Base-by-base conservation (phyloP, 2,797 vertebrate genomes). In the Sus cebifrons region DNA sequence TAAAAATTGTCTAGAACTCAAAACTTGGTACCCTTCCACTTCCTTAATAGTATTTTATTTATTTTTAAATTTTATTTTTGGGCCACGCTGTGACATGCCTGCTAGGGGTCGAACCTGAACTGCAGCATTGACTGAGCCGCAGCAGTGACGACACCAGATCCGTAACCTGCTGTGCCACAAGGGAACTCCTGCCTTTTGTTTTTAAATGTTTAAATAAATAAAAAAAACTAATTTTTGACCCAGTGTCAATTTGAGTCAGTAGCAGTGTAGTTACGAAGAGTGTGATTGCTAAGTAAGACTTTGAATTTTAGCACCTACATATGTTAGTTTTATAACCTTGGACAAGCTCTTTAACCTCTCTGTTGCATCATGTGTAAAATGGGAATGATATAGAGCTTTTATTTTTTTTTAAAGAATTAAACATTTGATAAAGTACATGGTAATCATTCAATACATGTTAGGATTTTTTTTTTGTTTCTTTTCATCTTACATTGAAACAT, bases 291-390 rank as follows among this genome's bases (percentile, higher is more conserved):
- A 62, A 94, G n/a, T 82, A 86, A 56, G 11, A 44, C 64, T 86
- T 86, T 64, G 32, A 62, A 68, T 83, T 14, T 91, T 60, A 32
- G 25, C 36, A 86, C 9, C 12, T 74, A 8, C 5, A 3, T 88
- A 10, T 83, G 1, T 88, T 94, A 56, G 21, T 93, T 91, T 96
- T 74, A 27, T 94, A 87, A 95, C 60, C 32, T 89, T 84, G 40
- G 58, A 49, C 40, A 94, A 89, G 70, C 32, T 77, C 16, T 91
- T 96, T 88, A 92, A 75, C 13, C 2, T 94, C 52, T 91, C 18
- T 29, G 0, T 93, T 89, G 65, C 36, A 62, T 89, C 2, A 6
- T 83, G 10, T 77, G n/a, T 95, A 68, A 94, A 78, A 68, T 56
- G 23, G 29, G 16, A 75, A 75, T 93, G 62, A 70, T 83, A 75